Evolutionary conservation across 2,797 vertebrate genomes (phyloP).

Genomic region (Anabas testudineus): DNA sequence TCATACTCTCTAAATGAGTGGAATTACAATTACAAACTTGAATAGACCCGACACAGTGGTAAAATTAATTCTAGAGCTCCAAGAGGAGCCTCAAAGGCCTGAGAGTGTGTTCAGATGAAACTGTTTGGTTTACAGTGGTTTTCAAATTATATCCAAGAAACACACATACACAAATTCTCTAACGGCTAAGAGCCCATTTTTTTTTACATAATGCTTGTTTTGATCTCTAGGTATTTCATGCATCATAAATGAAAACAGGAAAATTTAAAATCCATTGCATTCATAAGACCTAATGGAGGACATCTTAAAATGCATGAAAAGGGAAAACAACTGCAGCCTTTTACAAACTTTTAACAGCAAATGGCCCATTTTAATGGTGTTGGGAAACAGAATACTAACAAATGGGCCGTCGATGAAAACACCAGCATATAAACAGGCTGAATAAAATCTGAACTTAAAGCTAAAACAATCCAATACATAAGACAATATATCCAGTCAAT

Average conservation of each 20-base stretch:
- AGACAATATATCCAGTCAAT: slow-evolving; percentile 9
- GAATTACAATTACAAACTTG: slow-evolving; percentile 71
- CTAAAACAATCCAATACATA: slow-evolving; percentile 22
- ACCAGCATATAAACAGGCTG: slow-evolving; percentile 9
- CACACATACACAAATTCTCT: slow-evolving; percentile 5
- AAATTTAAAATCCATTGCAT: slow-evolving; percentile 29
- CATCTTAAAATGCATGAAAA: slow-evolving; percentile 49
- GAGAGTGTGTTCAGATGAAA: slow-evolving; percentile 41
- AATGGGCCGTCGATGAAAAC: slow-evolving; percentile 18
- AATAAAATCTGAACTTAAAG: slow-evolving; percentile 29
- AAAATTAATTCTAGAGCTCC: slow-evolving; percentile 60
- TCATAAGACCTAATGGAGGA: slow-evolving; percentile 29
- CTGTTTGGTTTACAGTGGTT: slow-evolving; percentile 38
- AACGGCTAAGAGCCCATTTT: slow-evolving; percentile 41
- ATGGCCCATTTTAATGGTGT: slow-evolving; percentile 4
- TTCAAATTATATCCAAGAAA: slow-evolving; percentile 27
- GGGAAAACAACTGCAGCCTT: slow-evolving; percentile 26
- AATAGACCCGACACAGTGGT: slow-evolving; percentile 60
- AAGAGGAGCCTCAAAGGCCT: slow-evolving; percentile 58
- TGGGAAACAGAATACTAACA: slow-evolving; percentile 16
- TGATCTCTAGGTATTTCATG: slow-evolving; percentile 30
- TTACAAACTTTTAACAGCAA: slow-evolving; percentile 17
- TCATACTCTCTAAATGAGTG: slow-evolving; percentile 65
- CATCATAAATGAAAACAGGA: slow-evolving; percentile 38
- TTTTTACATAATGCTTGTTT: slow-evolving; percentile 38